These are phyloP conservation scores for Premnoplex brunnescens DNA, from an alignment of 2,797 vertebrate species.

Conservation along the genomic window DNA sequence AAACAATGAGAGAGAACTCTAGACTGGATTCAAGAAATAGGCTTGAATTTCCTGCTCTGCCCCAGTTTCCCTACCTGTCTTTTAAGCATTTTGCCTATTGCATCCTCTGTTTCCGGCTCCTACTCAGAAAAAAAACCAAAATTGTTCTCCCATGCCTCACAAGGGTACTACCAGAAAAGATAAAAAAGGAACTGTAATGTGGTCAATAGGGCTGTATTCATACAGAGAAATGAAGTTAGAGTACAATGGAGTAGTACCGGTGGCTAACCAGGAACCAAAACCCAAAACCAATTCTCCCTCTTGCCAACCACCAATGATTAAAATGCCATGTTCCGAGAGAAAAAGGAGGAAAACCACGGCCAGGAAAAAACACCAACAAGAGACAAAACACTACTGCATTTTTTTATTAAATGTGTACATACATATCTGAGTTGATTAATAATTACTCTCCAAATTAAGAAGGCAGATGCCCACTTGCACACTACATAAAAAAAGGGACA, in stretches of 20 bases:
- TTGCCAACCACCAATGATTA: neutral
- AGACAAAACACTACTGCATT: neutral
- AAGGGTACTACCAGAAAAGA: neutral
- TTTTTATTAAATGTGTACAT: neutral
- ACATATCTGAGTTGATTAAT: neutral
- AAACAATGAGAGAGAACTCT: neutral
- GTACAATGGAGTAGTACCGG: neutral
- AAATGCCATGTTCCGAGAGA: neutral
- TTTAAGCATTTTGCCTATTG: neutral
- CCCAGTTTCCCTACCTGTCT: neutral
- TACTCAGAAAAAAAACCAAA: neutral
- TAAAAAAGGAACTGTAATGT: neutral
- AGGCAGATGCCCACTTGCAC: neutral
- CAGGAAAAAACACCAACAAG: neutral
- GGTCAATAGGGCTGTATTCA: neutral
- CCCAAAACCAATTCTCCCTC: neutral
- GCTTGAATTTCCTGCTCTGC: neutral
- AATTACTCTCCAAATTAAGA: neutral
- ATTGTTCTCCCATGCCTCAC: neutral
- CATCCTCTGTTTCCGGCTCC: neutral
- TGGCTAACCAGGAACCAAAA: neutral
- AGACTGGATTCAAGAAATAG: neutral
- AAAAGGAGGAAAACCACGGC: neutral
- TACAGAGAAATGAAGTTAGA: fast-evolving
- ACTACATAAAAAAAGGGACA: neutral